Evolutionary conservation across 2,113 vertebrate genomes (phyloP).

Genomic region (Dasyprocta punctata): DNA sequence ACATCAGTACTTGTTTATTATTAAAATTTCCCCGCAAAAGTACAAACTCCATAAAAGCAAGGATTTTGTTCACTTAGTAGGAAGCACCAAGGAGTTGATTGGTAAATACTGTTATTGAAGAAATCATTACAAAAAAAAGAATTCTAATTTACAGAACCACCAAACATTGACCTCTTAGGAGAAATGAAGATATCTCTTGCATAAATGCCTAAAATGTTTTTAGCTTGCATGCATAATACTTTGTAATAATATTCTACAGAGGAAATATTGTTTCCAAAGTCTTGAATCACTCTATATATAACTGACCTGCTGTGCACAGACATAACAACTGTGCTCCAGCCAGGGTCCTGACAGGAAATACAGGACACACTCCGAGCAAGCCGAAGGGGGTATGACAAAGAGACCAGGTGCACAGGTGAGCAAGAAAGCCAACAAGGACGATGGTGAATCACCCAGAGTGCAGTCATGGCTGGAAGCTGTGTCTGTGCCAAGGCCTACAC

Average conservation of each 20-base stretch:
- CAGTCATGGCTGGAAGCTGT: not conserved
- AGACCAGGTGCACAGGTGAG: not conserved
- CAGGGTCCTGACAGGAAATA: not conserved
- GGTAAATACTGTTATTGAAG: conserved; percentile 3
- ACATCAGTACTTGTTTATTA: not conserved
- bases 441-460: not conserved
- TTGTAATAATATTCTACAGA: not conserved
- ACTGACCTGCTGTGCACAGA: not conserved
- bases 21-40: not conserved
- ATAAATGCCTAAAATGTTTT: not conserved
- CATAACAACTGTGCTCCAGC: not conserved
- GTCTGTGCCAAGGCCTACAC: not conserved
- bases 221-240: not conserved
- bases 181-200: not conserved
- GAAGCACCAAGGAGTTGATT: not conserved
- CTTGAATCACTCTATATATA: not conserved
- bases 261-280: not conserved
- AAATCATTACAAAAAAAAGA: not conserved
- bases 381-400: not conserved
- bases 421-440: not conserved
- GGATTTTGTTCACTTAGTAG: not conserved
- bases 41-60: not conserved
- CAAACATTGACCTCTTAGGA: not conserved
- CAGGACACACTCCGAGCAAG: not conserved
- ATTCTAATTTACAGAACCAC: not conserved